phyloP scores from a whole-genome alignment of 2,888 invertebrate genomes.

The Dryococelus australis region DNA sequence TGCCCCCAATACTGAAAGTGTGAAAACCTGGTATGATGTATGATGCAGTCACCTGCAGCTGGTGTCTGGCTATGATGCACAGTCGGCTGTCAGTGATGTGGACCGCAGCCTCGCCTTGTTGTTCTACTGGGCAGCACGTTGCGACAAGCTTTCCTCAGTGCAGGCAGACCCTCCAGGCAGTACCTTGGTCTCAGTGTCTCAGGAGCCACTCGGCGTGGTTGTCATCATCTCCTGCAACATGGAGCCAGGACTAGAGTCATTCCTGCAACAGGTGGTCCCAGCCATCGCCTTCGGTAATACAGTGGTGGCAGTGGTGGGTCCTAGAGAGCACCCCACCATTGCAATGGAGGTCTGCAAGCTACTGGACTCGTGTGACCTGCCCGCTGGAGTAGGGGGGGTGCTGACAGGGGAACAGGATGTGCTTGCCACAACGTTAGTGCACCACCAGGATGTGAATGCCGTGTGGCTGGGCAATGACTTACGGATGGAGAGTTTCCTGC shows the following conservation, averaged over 20 bases:
- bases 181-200: not conserved
- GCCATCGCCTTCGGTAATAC: constrained; percentile 38
- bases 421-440: constrained; percentile 26
- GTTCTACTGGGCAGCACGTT: constrained; percentile 36
- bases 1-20: too few species aligned
- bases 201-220: constrained; percentile 37
- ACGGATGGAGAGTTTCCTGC: constrained; percentile 18
- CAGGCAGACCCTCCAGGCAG: not conserved
- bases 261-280: constrained; percentile 28
- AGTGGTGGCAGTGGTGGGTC: constrained; percentile 33
- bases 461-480: constrained; percentile 25
- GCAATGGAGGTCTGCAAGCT: constrained; percentile 35
- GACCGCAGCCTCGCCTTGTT: constrained; percentile 25
- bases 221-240: constrained; percentile 21
- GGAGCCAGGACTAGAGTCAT: not conserved
- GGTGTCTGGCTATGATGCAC: constrained; percentile 18
- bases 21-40: not conserved
- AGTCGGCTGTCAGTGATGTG: constrained; percentile 20
- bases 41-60: constrained; percentile 32
- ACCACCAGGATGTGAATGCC: constrained; percentile 35
- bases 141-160: constrained; percentile 26
- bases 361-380: constrained; percentile 32
- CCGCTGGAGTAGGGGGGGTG: constrained; percentile 39
- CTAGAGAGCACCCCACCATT: constrained; percentile 30
- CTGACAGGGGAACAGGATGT: constrained; percentile 21